Percentiles rank a stretch among this genome's conserved stretches.
phyloP scores from a whole-genome alignment of 1,140 invertebrate species.

The Bombus huntii region DNA sequence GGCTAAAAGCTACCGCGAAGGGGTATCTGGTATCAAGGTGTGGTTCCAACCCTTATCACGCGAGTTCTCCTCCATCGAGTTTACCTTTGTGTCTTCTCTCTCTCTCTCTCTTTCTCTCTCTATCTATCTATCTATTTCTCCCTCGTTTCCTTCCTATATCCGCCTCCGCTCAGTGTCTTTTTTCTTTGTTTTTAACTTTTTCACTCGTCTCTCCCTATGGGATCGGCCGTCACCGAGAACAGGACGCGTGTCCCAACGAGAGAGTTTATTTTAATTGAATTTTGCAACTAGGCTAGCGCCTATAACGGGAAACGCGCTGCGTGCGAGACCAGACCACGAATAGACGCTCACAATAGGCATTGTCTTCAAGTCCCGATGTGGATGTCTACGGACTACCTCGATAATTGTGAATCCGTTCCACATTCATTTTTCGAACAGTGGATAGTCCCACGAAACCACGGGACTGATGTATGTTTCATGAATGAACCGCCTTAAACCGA shows the following conservation, averaged over 20 bases:
- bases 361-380: constrained; percentile 60
- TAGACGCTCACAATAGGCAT: constrained; percentile 74
- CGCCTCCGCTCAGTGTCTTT: not conserved
- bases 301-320: constrained; percentile 73
- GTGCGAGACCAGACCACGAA: constrained; percentile 67
- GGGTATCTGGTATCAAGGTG: constrained; percentile 78
- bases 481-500: not conserved
- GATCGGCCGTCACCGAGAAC: constrained; percentile 21
- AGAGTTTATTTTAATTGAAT: constrained; percentile 80
- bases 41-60: constrained; percentile 77
- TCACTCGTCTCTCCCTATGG: not conserved
- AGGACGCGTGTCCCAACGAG: constrained; percentile 28
- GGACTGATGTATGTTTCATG: not conserved
- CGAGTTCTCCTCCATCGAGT: constrained; percentile 60
- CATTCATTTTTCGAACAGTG: constrained; percentile 22
- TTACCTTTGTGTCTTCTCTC: not conserved
- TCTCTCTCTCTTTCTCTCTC: not conserved
- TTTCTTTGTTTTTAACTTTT: not conserved
- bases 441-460: constrained; percentile 4
- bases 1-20: constrained; percentile 77
- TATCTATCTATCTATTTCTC: not conserved
- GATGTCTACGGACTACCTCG: constrained; percentile 25
- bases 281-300: constrained; percentile 79
- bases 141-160: constrained; percentile 7
- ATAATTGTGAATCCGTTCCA: constrained; percentile 54